Conservation (phyloP, 2,113 vertebrate species). For the Nansenia antarctica region DNA sequence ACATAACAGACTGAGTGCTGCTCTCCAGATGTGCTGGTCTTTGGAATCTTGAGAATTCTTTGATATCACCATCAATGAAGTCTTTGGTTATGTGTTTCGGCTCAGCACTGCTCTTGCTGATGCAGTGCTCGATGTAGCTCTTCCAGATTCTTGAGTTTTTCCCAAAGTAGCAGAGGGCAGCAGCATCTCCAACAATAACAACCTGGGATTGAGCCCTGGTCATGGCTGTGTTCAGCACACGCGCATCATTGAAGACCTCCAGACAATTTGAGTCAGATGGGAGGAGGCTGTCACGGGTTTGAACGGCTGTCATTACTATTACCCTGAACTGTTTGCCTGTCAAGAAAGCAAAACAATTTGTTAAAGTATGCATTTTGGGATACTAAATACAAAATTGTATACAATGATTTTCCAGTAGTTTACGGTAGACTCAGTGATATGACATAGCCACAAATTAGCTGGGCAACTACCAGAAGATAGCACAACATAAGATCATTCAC, state of each 20-base stretch:
- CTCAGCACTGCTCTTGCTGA: slow-evolving; percentile 61
- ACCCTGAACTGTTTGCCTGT: slow-evolving; percentile 87
- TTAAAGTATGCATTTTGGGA: background rate
- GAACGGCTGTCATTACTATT: slow-evolving; percentile 84
- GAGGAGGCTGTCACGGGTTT: slow-evolving; percentile 75
- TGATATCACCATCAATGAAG: slow-evolving; percentile 78
- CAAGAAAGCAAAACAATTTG: slow-evolving; percentile 13
- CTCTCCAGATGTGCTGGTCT: slow-evolving; percentile 32
- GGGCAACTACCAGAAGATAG: no score
- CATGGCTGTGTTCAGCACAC: slow-evolving; percentile 89
- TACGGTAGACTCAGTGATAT: no score
- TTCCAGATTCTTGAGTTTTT: slow-evolving; percentile 88
- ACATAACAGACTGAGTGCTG: slow-evolving; percentile 48
- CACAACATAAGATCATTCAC: no score
- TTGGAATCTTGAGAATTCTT: slow-evolving; percentile 65
- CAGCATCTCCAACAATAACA: slow-evolving; percentile 81
- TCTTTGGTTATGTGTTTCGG: slow-evolving; percentile 74
- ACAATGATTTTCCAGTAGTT: background rate
- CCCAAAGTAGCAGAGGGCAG: slow-evolving; percentile 84
- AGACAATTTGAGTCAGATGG: slow-evolving; percentile 62
- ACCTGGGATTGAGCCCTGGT: slow-evolving; percentile 88
- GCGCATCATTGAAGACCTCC: slow-evolving; percentile 85
- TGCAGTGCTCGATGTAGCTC: slow-evolving; percentile 81
- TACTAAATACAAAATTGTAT: background rate
- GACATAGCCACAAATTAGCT: no score